A percentile compares a stretch with the other conserved stretches of the same genome.
Conservation (phyloP, 2,113 vertebrate genomes). For the Protobothrops flavoviridis region DNA sequence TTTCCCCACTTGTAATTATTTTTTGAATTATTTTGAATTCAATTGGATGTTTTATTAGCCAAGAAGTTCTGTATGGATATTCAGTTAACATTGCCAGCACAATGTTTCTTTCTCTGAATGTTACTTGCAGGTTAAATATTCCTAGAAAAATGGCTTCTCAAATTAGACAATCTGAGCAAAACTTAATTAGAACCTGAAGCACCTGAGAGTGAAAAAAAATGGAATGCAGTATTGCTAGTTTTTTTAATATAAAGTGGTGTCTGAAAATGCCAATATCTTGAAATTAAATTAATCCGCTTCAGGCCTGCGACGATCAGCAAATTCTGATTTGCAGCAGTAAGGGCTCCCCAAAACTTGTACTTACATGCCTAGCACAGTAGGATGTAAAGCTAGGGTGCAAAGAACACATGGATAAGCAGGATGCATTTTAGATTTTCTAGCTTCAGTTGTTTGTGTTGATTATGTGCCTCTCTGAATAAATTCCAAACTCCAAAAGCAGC, state of each 20-base stretch:
- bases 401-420: neutral
- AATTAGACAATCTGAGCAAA: constrained; percentile 66
- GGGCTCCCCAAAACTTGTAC: neutral
- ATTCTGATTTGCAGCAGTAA: constrained; percentile 12
- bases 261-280: constrained; percentile 8
- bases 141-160: constrained; percentile 66
- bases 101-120: constrained; percentile 51
- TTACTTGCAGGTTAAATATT: constrained; percentile 70
- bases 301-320: constrained; percentile 37
- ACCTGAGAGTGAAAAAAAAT: constrained; percentile 30
- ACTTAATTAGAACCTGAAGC: constrained; percentile 69
- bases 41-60: constrained; percentile 33
- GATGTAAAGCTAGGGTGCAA: neutral
- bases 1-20: neutral
- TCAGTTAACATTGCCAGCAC: constrained; percentile 61
- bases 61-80: constrained; percentile 33
- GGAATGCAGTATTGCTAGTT: constrained; percentile 43
- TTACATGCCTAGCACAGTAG: neutral
- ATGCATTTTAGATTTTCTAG: neutral
- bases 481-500: neutral
- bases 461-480: neutral
- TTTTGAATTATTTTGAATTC: neutral
- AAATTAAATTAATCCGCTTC: constrained; percentile 34
- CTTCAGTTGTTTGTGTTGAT: neutral
- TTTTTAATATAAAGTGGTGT: constrained; percentile 44